A percentile compares a stretch with the other conserved stretches of the same genome.
Evolutionary conservation across 1,140 invertebrate species (phyloP).

Genomic region (Bombus picipes): DNA sequence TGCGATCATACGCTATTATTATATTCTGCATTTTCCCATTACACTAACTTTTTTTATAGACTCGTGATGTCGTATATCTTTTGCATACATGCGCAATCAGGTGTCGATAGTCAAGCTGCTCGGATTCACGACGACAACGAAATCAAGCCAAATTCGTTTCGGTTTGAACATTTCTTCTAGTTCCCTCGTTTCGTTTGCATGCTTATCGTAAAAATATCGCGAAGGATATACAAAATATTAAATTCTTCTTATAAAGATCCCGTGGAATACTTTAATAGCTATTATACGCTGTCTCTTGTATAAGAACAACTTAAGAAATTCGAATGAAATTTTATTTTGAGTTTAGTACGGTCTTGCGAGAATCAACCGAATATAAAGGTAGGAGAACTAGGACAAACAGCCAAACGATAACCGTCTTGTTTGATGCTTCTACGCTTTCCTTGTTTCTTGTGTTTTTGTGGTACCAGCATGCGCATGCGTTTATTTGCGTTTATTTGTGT

Average conservation of each 20-base stretch:
- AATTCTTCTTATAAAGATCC: too few relatives aligned
- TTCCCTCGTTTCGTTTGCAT: background rate
- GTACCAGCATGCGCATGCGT: background rate
- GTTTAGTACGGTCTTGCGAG: too few relatives aligned
- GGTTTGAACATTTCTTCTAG: background rate
- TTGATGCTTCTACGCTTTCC: conserved; percentile 51
- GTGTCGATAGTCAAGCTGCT: conserved; percentile 39
- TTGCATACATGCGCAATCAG: conserved; percentile 91
- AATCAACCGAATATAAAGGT: too few relatives aligned
- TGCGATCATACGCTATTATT: background rate
- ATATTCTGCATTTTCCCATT: background rate
- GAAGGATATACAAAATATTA: background rate
- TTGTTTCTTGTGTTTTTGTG: background rate
- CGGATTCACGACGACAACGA: background rate
- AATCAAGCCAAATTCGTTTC: background rate
- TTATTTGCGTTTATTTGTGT: background rate
- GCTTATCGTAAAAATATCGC: conserved; percentile 10
- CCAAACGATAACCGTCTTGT: conserved; percentile 18
- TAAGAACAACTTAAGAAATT: too few relatives aligned
- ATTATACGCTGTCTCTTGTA: too few relatives aligned
- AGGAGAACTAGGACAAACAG: conserved; percentile 1
- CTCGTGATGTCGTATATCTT: background rate
- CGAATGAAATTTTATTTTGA: too few relatives aligned
- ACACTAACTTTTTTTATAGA: conserved; percentile 7
- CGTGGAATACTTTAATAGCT: too few relatives aligned